phyloP scores from a whole-genome alignment of 2,113 vertebrate species.

The Gymnorhina tibicen region DNA sequence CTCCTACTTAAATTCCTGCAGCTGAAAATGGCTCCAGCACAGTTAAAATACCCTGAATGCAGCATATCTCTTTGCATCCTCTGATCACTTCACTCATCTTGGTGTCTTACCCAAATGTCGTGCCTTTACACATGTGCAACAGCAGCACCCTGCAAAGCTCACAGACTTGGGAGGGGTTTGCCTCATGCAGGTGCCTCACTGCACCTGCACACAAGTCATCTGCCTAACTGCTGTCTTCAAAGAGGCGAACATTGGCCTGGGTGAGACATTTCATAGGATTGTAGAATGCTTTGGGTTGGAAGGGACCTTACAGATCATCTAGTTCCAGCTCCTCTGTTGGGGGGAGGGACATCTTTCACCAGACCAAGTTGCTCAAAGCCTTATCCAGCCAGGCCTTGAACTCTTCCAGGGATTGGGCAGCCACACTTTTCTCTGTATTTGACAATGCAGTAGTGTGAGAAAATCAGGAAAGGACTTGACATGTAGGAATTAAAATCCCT shows the following conservation, averaged over 20 bases:
- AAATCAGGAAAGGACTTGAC: neutral
- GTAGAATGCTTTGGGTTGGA: neutral
- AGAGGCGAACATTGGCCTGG: neutral
- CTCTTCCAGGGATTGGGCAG: neutral
- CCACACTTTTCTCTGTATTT: neutral
- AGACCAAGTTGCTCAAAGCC: neutral
- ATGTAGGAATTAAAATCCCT: neutral
- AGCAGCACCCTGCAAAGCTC: neutral
- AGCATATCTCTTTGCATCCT: neutral
- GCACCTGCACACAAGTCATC: neutral
- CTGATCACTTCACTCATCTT: neutral
- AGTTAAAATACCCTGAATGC: neutral
- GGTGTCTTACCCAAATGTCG: neutral
- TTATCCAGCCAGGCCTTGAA: neutral
- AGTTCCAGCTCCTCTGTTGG: neutral
- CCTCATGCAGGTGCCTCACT: neutral
- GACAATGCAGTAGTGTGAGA: neutral
- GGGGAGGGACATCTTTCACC: neutral
- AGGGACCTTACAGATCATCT: neutral
- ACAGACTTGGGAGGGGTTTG: neutral
- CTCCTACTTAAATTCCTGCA: neutral
- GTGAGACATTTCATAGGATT: neutral
- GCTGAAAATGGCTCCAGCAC: neutral
- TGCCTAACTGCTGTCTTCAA: neutral
- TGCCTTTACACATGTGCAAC: neutral